Conservation (phyloP, 2,797 vertebrate genomes). For the Cheirogaleus major region DNA sequence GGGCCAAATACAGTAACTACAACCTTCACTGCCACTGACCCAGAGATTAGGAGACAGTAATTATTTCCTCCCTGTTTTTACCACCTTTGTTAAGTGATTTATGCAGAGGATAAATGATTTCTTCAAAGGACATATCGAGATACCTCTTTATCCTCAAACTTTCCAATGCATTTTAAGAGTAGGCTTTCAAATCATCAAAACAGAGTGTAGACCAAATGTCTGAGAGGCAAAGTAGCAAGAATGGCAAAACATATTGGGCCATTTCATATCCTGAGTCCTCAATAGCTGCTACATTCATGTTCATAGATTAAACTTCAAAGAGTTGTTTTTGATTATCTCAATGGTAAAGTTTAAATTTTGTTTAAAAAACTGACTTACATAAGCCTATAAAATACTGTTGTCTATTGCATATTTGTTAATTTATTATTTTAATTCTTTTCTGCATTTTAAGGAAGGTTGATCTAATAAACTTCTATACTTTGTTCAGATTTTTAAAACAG, state of each 20-base stretch:
- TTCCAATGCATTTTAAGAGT: background rate
- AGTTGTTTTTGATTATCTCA: background rate
- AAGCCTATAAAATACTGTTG: background rate
- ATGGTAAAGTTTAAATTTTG: conserved; percentile 13
- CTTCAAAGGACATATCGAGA: background rate
- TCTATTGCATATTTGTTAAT: background rate
- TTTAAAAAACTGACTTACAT: background rate
- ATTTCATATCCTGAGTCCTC: background rate
- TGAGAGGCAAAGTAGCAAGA: background rate
- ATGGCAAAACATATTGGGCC: background rate
- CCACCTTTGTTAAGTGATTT: background rate
- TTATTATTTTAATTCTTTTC: conserved; percentile 44
- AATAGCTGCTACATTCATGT: background rate
- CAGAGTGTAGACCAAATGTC: background rate
- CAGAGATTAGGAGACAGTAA: background rate
- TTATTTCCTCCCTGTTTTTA: background rate
- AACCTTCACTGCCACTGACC: background rate
- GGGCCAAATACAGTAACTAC: background rate
- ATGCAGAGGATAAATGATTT: background rate
- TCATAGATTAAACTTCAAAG: background rate
- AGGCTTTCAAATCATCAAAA: conserved; percentile 26
- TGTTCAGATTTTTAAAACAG: conserved; percentile 37
- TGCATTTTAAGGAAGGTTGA: conserved; percentile 16
- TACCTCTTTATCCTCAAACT: background rate
- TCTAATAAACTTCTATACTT: background rate